Evolutionary conservation across 2,113 vertebrate genomes (phyloP), one percentile per base, ranked within the genome.

Genomic region (Peromyscus polionotus): DNA sequence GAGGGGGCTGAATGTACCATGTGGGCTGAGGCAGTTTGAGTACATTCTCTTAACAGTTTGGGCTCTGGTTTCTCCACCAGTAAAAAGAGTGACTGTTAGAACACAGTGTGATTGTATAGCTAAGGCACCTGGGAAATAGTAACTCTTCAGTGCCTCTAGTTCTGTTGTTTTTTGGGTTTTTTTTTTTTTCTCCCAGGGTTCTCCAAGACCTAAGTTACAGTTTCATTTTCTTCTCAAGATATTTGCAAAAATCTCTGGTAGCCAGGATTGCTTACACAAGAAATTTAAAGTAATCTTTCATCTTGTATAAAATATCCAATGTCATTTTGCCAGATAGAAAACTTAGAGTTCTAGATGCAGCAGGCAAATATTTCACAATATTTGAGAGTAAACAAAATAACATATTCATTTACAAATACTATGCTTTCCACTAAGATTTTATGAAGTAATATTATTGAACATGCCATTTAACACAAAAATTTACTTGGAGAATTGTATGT

Each of bases 281-380:
- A n/a, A 81, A 91, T 86, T 91, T 59, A 68, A 91, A 90, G 33
- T 85, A 90, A 91, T 81, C 22, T 10, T 90, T 42, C 20, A 19
- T 90, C 95, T 90, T 86, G 7, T 91, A 20, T 67, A 57, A 77
- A 90, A 94, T 88, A 54, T 11, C 8, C 24, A 76, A 42, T 91
- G 48, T 70, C 94, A n/a, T 61, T 94, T 95, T 88, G 45, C 79
- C 91, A 96, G 70, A 90, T 54, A 65, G 31, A 80, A 84, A 95
- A 81, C 57, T 72, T 89, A 91, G 28, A n/a, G 26, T 51, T 83
- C 1, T 79, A 86, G n/a, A 54, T 61, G 19, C 84, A 91, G 51
- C 59, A 89, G 17, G 7, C 8, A 67, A 81, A 20, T 84, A 2
- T 75, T 72, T 94, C 24, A 95, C 17, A 36, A 73, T 93, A 79